Conservation (phyloP, 2,888 invertebrate species). For the Pocota personata region DNA sequence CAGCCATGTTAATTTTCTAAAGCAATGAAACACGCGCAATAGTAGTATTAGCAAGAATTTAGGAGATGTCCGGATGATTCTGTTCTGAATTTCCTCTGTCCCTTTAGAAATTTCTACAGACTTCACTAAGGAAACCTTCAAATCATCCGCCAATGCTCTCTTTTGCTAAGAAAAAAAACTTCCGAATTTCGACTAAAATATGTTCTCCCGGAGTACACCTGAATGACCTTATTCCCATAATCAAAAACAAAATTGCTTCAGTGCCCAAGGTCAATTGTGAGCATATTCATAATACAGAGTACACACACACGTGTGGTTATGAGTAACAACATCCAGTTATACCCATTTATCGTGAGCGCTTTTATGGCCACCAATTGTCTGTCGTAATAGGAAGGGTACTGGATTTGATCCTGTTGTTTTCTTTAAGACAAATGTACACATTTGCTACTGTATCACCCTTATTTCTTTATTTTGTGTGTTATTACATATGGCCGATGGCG, state of each 20-base stretch:
- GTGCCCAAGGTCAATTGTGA: not conserved
- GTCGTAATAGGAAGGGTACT: constrained; percentile 7
- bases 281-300: constrained; percentile 8
- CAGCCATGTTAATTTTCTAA: no score
- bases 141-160: no score
- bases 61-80: no score
- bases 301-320: not conserved
- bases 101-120: no score
- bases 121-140: no score
- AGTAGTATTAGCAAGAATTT: no score
- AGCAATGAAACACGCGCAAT: no score
- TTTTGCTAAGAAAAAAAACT: no score
- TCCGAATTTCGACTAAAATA: not conserved
- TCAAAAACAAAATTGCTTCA: not conserved
- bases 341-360: constrained; percentile 25
- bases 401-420: constrained; percentile 39
- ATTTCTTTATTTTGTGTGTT: not conserved
- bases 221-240: not conserved
- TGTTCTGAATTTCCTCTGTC: no score
- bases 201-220: not conserved
- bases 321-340: constrained; percentile 23
- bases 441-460: not conserved
- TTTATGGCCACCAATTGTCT: constrained; percentile 52
- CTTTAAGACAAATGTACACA: constrained; percentile 21
- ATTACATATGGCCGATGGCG: not conserved